Evolutionary conservation across 2,113 vertebrate genomes (phyloP), one percentile per base, ranked within the genome.

Genomic region (Hippolais icterina): DNA sequence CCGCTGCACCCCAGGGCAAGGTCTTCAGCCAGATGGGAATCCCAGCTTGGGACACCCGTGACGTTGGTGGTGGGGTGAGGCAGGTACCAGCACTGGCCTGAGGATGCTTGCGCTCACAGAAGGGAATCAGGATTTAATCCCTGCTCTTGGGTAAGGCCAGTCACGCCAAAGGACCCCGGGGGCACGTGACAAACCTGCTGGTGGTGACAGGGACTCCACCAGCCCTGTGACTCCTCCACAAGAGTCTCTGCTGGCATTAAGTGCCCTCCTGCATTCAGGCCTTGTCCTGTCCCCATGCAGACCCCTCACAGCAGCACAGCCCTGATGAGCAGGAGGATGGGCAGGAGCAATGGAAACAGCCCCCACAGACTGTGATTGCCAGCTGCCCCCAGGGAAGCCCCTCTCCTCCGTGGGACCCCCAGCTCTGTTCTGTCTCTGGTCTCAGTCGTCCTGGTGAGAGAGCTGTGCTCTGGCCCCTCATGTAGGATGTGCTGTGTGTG

Each of bases 31-130:
- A 1, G 33, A 22, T 20, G 86, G 91, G 66, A 88, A 92, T 49
- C 79, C 52, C 3, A 0, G 70, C 70, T 2, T 41, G 83, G 94
- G 93, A 93, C 86, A 88, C 24, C 15, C 0, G 0, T 80, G 93
- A 44, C 3, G 5, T 69, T 46, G 33, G 57, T 4, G 3, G 4
- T 1, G 4, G 78, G 84, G 33, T 27, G 90, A 84, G 85, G 88
- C 85, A 54, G 24, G 15, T 39, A 7, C 57, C 37, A 10, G 17
- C 7, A 11, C 2, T 77, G 59, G 56, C 72, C 80, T 35, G 27
- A 59, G 35, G 68, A 35, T 1, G 1, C n/a, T 22, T 4, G 1
- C 0, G 2, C 47, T 54, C 71, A 5, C 28, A 6, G 60, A n/a
- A 57, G 27, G 57, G 69, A 82, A 65, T 52, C 0, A 0, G 0